Evolutionary conservation across 2,797 vertebrate species (phyloP).

Genomic region (Alosa sapidissima): DNA sequence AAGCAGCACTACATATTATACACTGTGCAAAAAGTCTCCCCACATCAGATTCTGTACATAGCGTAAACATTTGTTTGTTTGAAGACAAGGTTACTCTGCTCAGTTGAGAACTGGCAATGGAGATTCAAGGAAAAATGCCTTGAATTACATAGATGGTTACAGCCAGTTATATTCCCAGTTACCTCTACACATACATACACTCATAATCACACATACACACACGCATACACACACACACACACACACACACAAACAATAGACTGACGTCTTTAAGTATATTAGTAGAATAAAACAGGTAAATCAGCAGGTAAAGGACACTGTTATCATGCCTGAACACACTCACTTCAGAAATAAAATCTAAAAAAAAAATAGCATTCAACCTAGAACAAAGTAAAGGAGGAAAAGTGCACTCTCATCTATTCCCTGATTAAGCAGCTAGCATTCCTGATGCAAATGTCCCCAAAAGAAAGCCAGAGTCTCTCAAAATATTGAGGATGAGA

Average conservation of each 20-base stretch:
- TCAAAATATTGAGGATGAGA: slow-evolving; percentile 17
- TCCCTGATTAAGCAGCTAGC: slow-evolving; percentile 56
- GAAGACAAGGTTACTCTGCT: slow-evolving; percentile 24
- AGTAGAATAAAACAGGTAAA: slow-evolving; percentile 29
- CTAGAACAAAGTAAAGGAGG: slow-evolving; percentile 37
- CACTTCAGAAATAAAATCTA: slow-evolving; percentile 36
- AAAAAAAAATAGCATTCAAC: slow-evolving; percentile 33
- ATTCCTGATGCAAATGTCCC: slow-evolving; percentile 39
- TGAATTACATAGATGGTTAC: slow-evolving; percentile 31
- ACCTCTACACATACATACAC: background rate
- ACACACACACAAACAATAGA: slow-evolving; percentile 22
- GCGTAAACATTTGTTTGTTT: slow-evolving; percentile 27
- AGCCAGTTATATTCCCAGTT: slow-evolving; percentile 19
- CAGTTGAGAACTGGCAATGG: slow-evolving; percentile 29
- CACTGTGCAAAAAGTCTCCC: slow-evolving; percentile 23
- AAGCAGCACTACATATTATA: slow-evolving; percentile 50
- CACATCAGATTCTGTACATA: slow-evolving; percentile 25
- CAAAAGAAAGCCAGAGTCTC: slow-evolving; percentile 30
- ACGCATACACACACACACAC: slow-evolving; percentile 26
- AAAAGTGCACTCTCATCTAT: slow-evolving; percentile 56
- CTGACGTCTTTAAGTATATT: slow-evolving; percentile 8
- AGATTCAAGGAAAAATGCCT: slow-evolving; percentile 40
- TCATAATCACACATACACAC: slow-evolving; percentile 4
- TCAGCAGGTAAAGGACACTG: slow-evolving; percentile 35
- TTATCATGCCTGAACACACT: slow-evolving; percentile 32